Base-by-base conservation (phyloP, 2,113 vertebrate genomes). In the Neomonachus schauinslandi region DNA sequence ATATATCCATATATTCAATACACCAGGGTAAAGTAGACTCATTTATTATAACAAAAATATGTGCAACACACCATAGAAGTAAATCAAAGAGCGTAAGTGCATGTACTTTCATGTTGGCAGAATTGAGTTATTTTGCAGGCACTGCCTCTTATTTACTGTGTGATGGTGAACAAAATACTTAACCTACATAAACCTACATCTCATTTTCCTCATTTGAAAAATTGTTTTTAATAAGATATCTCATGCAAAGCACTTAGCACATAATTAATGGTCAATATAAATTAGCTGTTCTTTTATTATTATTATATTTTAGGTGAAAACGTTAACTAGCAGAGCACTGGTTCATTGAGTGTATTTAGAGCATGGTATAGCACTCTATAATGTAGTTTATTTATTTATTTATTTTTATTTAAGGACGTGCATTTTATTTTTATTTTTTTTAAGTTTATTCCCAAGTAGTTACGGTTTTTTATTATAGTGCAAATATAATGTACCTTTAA, bases 171-270 rank as follows among this genome's bases (percentile, higher is more conserved):
- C 69, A 67, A 83, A 0, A 4, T 42, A 88, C 22, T 90, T 93
- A 71, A 82, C 19, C 28, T 87, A 63, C 18, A 0, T 57, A 96
- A 63, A 86, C 1, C 57, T 36, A 33, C 24, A 87, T 87, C 24
- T 88, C 24, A 83, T 88, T 91, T 59, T 81, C 36, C 77, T 87
- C 53, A 83, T 21, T 91, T 96, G 49, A 14, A 89, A 95, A 89
- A 61, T 83, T 77, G 0, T 72, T 24, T 33, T 96, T 57, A 80
- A 91, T n/a, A 53, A 94, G 1, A 55, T 80, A 84, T 76, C 51
- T 61, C 12, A 85, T 42, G 10, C 7, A 90, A 84, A 94, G 14
- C 39, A 89, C 26, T 88, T 84, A 82, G 6, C 51, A 69, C 24
- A 49, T 31, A 74, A 90, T 97, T 94, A 91, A 85, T 11, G 7